These are phyloP conservation scores for Tetrao urogallus DNA, from an alignment of 2,113 vertebrate species.

Conservation along the genomic window DNA sequence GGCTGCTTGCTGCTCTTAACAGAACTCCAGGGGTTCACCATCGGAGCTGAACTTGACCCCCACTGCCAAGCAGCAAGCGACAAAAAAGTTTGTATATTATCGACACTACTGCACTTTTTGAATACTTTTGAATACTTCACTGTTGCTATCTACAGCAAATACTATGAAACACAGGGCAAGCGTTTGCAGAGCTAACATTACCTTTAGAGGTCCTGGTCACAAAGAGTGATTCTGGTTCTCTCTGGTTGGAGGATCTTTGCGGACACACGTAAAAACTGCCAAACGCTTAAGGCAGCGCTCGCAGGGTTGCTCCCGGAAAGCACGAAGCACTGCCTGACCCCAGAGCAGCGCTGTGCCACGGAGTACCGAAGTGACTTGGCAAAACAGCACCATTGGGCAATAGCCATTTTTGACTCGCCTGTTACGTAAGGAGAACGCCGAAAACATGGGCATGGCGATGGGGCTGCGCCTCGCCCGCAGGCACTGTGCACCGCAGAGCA, in stretches of 20 bases:
- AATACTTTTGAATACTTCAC: neutral
- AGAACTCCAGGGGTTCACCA: neutral
- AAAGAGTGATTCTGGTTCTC: neutral
- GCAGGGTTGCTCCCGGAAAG: accelerated
- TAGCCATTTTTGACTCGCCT: neutral
- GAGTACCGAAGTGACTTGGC: neutral
- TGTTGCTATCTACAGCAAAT: neutral
- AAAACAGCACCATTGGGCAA: neutral
- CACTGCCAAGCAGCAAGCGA: neutral
- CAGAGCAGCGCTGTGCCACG: neutral
- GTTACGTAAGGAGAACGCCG: neutral
- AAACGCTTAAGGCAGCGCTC: neutral
- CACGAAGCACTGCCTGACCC: neutral
- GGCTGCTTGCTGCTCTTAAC: neutral
- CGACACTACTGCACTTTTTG: neutral
- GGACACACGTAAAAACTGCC: neutral
- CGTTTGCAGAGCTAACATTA: accelerated
- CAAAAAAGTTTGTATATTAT: neutral
- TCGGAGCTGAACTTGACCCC: neutral
- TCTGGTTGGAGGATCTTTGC: neutral
- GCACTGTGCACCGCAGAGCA: neutral
- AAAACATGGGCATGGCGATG: neutral
- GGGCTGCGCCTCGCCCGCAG: neutral
- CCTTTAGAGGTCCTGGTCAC: neutral
- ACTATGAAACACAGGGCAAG: neutral